Conservation (phyloP, 2,888 invertebrate species). For the Drosophila macrospina region DNA sequence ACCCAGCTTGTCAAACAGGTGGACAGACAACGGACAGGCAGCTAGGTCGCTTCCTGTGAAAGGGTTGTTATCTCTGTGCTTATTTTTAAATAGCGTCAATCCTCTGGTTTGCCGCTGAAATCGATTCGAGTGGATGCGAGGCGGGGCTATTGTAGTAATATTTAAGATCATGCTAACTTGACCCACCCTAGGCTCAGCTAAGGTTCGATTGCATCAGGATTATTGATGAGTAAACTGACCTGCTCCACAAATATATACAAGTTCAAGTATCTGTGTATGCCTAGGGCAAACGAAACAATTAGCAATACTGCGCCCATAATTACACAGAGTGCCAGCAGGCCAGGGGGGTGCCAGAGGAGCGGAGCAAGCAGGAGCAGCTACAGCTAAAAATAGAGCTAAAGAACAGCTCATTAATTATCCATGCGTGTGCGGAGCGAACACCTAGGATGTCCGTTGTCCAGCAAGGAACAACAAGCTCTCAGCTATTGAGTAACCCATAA, state of each 20-base stretch:
- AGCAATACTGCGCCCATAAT: slow-evolving; percentile 37
- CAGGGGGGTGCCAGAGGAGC: neutral
- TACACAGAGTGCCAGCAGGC: slow-evolving; percentile 40
- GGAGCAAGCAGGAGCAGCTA: neutral
- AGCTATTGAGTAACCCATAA: slow-evolving; percentile 14
- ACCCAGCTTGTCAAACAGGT: slow-evolving; percentile 12
- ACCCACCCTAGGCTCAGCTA: neutral
- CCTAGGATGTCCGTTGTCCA: slow-evolving; percentile 30
- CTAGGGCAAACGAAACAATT: slow-evolving; percentile 17
- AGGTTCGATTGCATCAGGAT: slow-evolving; percentile 9
- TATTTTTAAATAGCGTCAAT: slow-evolving; percentile 55
- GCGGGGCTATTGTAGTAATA: neutral
- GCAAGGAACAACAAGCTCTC: slow-evolving; percentile 13
- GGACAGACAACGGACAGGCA: slow-evolving; percentile 15
- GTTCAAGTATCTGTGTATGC: neutral
- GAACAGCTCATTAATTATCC: slow-evolving; percentile 64
- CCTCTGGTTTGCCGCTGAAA: slow-evolving; percentile 33
- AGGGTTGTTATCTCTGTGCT: slow-evolving; percentile 14
- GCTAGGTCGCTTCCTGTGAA: slow-evolving; percentile 38
- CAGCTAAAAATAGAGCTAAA: slow-evolving; percentile 39
- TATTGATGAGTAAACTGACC: slow-evolving; percentile 38
- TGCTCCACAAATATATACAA: slow-evolving; percentile 30
- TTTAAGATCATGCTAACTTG: too few species aligned
- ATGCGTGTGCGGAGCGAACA: slow-evolving; percentile 32
- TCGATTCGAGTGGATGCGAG: slow-evolving; percentile 40